Conservation (phyloP, 2,888 invertebrate genomes). For the Balanococcus diminutus region DNA sequence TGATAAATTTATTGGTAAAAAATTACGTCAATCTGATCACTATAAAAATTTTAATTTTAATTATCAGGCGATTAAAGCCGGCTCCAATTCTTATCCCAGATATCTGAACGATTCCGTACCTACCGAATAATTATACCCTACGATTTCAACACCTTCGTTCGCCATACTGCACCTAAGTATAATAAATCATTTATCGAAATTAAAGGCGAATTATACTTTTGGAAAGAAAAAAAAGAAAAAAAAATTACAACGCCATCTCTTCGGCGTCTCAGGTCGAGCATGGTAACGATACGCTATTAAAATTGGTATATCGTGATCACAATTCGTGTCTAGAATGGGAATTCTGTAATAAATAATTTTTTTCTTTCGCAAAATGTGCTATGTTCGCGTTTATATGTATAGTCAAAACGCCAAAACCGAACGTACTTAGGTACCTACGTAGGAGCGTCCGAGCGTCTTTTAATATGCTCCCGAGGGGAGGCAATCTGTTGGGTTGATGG, state of each 20-base stretch:
- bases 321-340: background rate
- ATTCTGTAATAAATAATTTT: background rate
- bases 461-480: background rate
- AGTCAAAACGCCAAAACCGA: background rate
- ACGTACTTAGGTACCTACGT: background rate
- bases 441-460: background rate
- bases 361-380: too few relatives aligned
- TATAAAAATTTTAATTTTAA: too few relatives aligned
- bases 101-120: too few relatives aligned
- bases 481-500: background rate
- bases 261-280: background rate
- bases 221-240: background rate
- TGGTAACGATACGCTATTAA: background rate
- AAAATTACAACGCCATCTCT: background rate
- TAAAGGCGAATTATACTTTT: background rate
- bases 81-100: too few relatives aligned
- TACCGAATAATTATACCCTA: background rate
- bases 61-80: too few relatives aligned
- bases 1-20: too few relatives aligned
- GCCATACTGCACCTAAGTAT: background rate
- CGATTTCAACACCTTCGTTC: background rate
- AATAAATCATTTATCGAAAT: background rate
- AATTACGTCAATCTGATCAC: too few relatives aligned
- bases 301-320: background rate
- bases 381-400: too few relatives aligned